Evolutionary conservation across 2,888 invertebrate species (phyloP).

Genomic region (Calameuta pallipes): DNA sequence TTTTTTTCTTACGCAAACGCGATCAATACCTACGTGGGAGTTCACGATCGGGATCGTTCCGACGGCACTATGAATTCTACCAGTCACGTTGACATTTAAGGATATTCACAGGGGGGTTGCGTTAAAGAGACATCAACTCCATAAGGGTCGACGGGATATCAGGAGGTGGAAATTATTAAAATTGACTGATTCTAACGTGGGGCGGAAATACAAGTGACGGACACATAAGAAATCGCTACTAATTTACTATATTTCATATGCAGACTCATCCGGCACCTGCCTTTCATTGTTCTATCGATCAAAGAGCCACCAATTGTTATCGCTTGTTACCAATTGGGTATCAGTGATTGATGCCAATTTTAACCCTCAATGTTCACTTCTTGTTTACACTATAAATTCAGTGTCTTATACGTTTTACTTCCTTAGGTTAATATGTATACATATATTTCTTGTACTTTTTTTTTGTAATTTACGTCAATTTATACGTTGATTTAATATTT

Average conservation of each 20-base stretch:
- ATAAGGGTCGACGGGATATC: slow-evolving; percentile 17
- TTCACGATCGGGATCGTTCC: neutral
- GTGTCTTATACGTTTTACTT: neutral
- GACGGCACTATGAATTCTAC: neutral
- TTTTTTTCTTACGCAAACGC: neutral
- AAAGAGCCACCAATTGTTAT: neutral
- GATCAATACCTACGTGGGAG: neutral
- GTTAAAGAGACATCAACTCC: neutral
- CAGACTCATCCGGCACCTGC: slow-evolving; percentile 55
- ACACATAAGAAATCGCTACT: slow-evolving; percentile 49
- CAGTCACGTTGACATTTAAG: neutral
- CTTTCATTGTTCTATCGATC: slow-evolving; percentile 10
- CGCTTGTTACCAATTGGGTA: neutral
- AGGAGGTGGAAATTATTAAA: slow-evolving; percentile 48
- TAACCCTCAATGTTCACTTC: neutral
- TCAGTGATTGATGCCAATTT: neutral
- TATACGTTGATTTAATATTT: neutral
- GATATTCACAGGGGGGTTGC: neutral
- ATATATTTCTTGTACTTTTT: neutral
- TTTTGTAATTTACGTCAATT: neutral
- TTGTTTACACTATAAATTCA: neutral
- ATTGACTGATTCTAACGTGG: slow-evolving; percentile 41
- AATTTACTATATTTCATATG: slow-evolving; percentile 53
- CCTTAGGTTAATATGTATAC: neutral
- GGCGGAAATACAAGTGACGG: slow-evolving; percentile 23